Conservation (phyloP, 2,888 invertebrate genomes). For the Cistogaster globosa region DNA sequence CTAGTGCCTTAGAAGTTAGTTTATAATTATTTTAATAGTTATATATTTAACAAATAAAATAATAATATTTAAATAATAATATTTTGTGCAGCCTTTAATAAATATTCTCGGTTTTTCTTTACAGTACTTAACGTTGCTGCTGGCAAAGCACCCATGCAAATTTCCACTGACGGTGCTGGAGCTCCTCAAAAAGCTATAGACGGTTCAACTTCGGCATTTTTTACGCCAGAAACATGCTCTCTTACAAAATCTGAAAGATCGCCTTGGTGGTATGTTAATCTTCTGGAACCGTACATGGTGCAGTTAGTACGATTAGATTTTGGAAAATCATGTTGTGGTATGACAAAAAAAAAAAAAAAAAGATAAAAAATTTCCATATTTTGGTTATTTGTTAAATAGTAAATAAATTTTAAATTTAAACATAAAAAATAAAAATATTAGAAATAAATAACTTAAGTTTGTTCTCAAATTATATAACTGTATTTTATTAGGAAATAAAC, state of each 20-base stretch:
- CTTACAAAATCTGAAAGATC: conserved; percentile 91
- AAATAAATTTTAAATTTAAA: background rate
- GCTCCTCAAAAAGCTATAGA: conserved; percentile 96
- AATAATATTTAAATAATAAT: too few species aligned
- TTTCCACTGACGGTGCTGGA: conserved; percentile 91
- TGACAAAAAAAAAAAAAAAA: too few species aligned
- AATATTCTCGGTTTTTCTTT: conserved; percentile 76
- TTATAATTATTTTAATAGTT: too few species aligned
- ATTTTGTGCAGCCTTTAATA: too few species aligned
- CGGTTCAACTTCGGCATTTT: conserved; percentile 93
- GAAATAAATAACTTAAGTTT: too few species aligned
- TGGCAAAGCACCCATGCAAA: conserved; percentile 97
- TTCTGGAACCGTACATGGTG: conserved; percentile 97
- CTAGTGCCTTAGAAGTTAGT: too few species aligned
- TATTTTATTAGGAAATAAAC: conserved; percentile 86
- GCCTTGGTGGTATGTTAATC: conserved; percentile 98
- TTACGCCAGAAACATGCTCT: conserved; percentile 93
- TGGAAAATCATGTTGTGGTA: conserved; percentile 95
- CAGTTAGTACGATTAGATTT: conserved; percentile 95
- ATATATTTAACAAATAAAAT: too few species aligned
- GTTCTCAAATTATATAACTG: background rate
- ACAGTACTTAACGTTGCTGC: conserved; percentile 96
- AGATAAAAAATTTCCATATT: conserved; percentile 82
- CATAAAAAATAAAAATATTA: too few species aligned
- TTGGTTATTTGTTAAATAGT: background rate